phyloP scores from a whole-genome alignment of 2,888 invertebrate genomes.

The Hetaerina titia region DNA sequence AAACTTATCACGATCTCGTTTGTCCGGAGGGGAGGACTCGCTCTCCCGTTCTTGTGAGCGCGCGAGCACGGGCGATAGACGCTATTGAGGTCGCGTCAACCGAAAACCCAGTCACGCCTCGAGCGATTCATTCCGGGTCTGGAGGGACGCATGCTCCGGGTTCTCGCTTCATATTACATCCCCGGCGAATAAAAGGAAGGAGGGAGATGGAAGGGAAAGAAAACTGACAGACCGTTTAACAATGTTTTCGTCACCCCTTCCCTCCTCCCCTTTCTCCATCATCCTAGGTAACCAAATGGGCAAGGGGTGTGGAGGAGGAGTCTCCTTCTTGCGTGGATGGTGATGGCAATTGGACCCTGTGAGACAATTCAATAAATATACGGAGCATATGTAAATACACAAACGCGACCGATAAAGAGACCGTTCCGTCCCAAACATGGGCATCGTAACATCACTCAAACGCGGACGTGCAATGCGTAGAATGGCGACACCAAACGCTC shows the following conservation, averaged over 20 bases:
- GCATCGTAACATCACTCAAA: background rate
- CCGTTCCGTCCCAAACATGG: background rate
- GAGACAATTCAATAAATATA: background rate
- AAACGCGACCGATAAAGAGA: background rate
- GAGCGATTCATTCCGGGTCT: background rate
- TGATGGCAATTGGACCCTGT: background rate
- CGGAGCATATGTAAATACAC: no score
- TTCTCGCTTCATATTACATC: background rate
- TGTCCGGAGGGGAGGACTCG: background rate
- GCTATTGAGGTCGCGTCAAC: constrained; percentile 35
- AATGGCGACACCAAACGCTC: background rate
- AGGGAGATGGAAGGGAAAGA: no score
- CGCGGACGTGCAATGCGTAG: background rate
- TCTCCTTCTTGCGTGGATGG: background rate
- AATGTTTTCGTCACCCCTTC: background rate
- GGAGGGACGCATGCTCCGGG: background rate
- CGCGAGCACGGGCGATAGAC: background rate
- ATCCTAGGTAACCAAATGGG: background rate
- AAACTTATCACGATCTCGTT: background rate
- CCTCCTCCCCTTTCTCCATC: background rate
- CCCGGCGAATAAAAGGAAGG: background rate
- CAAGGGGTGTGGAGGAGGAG: no score
- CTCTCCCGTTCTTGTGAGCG: background rate
- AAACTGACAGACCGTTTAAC: background rate
- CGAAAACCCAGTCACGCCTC: constrained; percentile 31